Evolutionary conservation across 2,113 vertebrate species (phyloP), one percentile per base, ranked within the genome.

Genomic region (Larimichthys polyactis): DNA sequence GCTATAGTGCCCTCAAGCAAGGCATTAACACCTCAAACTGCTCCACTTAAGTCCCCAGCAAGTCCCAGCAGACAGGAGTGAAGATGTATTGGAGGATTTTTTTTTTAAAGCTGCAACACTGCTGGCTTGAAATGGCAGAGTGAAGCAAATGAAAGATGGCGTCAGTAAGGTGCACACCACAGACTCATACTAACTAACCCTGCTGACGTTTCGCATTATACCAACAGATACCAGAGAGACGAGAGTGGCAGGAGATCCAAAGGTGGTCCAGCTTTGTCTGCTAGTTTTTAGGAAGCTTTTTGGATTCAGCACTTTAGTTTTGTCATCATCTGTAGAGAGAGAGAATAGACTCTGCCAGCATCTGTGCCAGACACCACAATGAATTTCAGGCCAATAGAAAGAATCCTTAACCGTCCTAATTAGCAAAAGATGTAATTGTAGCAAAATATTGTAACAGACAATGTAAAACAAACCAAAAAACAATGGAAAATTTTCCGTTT

Each of bases 1-100:
- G 58, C 70, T 71, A 12, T 16, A 65, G 64, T 49, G 76, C 82
- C 84, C 82, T 54, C 5, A 22, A 84, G 88, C 86, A 77, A 86
- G 84, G 79, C 90, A 78, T 85, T 83, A 82, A 66, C 75, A 73
- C 67, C 84, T 77, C 64, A 69, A 78, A 81, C 73, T 51, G 69
- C 67, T 69, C 43, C 62, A 65, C 62, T 77, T n/a, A 11, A 57
- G 58, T 52, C 48, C 15, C 20, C 76, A n/a, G 62, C 65, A 40
- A 9, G 36, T 43, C 75, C 70, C 72, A 76, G 70, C 66, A 40
- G 65, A 46, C 51, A 57, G 40, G 40, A 49, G 54, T 44, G 57
- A 27, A 54, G 67, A 66, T 71, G 49, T 11, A 46, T 52, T 11
- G 51, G 59, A 58, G 10, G 22, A 29, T 8, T 40, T 2, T 76